Percentiles rank a stretch among this genome's conserved stretches.
phyloP scores from a whole-genome alignment of 2,113 vertebrate species.

The Cryptotis parvus region DNA sequence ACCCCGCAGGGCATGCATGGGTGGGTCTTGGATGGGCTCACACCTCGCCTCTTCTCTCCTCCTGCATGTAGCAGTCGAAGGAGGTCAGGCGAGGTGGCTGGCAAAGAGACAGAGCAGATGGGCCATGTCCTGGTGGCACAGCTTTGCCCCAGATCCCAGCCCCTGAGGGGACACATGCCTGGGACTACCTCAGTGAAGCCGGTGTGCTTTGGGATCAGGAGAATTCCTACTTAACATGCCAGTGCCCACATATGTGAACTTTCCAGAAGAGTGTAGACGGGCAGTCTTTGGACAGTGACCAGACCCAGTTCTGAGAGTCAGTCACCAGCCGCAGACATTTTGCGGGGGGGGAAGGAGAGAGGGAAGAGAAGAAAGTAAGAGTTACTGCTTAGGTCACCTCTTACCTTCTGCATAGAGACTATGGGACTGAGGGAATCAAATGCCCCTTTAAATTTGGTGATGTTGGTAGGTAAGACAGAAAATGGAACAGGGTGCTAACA shows the following conservation, averaged over 20 bases:
- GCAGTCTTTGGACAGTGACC: too few species aligned
- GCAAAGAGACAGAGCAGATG: not conserved
- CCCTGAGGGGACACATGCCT: not conserved
- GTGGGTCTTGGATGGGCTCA: too few species aligned
- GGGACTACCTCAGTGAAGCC: not conserved
- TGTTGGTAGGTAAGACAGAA: too few species aligned
- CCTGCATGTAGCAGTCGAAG: not conserved
- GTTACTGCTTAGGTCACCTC: not conserved
- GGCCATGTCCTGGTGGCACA: accelerated
- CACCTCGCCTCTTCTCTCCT: not conserved
- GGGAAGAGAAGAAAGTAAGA: not conserved
- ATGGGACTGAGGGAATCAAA: too few species aligned
- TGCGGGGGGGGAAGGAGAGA: not conserved
- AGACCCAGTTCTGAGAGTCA: too few species aligned
- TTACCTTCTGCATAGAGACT: not conserved
- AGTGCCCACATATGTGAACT: too few species aligned
- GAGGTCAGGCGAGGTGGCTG: not conserved
- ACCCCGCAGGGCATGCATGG: too few species aligned
- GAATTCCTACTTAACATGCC: not conserved
- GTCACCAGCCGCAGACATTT: not conserved
- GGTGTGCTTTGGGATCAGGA: not conserved
- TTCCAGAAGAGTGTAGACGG: not conserved
- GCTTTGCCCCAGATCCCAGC: not conserved
- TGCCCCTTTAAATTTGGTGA: too few species aligned
- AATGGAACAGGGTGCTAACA: too few species aligned